Base-by-base conservation (phyloP, 2,888 invertebrate species). In the Eledona agricola region DNA sequence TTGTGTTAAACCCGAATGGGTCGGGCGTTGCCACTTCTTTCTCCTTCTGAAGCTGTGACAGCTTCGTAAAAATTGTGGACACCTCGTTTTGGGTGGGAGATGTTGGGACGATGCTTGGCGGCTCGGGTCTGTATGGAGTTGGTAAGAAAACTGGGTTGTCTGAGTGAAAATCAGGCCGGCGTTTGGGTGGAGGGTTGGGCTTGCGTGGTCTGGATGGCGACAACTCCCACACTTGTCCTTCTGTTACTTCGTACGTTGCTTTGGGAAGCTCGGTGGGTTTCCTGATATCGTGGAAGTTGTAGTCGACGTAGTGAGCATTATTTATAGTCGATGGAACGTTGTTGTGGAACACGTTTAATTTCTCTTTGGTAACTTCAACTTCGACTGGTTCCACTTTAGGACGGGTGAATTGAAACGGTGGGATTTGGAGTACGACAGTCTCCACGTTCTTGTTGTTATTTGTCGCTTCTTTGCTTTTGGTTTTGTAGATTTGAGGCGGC, bases 351-450 rank as follows among this genome's bases (percentile, higher is more conserved):
- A 68, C 73, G 42, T 76, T 74, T 5, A 77, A 56, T 49, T 76
- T 74, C 57, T 77, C 77, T 65, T 74, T 77, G 12, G 75, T 77
- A 2, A 76, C 70, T 65, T 77, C 72, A 1, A 76, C 69, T 31
- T 74, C 72, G 1, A 70, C 62, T 58, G 58, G 34, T 15, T 47
- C 43, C 11, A 15, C 10, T 11, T 49, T 38, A 7, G 29, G 40
- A 6, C 4, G 6, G 1, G 4, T n/a, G 10, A 32, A 53, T n/a
- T 63, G 66, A 23, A 63, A 66, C 50, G 78, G 78, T 2, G 70
- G 70, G 25, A 71, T 28, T 55, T 74, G 71, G 3, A 67, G 59
- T 4, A 71, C 56, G 5, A 72, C 56, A 59, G 70, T 72, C 45
- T 50, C 60, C 64, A 49, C 55, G 52, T 25, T 58, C 60, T 16